These are phyloP conservation scores for Erebia epiphron DNA, from an alignment of 2,888 invertebrate genomes.

Conservation along the genomic window DNA sequence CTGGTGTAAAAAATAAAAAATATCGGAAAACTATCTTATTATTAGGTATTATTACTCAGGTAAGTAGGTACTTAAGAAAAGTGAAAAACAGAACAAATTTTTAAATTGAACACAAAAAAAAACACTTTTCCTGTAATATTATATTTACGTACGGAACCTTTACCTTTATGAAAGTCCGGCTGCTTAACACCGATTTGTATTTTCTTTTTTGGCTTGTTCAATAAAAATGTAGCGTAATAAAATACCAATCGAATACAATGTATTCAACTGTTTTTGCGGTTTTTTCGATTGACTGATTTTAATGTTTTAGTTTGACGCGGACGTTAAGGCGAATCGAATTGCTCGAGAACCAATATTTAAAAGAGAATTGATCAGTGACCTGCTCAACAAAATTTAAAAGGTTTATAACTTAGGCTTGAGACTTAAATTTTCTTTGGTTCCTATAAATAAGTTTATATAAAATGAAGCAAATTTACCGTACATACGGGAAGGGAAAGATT, in stretches of 20 bases:
- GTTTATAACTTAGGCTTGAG: no score
- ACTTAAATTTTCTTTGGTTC: no score
- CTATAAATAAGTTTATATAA: no score
- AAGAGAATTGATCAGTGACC: neutral
- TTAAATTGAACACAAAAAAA: no score
- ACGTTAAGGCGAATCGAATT: slow-evolving; percentile 14
- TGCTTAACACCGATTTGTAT: slow-evolving; percentile 59
- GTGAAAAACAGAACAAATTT: neutral
- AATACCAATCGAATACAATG: slow-evolving; percentile 41
- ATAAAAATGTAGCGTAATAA: slow-evolving; percentile 45
- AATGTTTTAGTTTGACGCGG: slow-evolving; percentile 30
- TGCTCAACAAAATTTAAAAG: no score
- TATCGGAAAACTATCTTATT: no score
- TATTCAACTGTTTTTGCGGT: slow-evolving; percentile 48
- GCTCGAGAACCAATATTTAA: neutral
- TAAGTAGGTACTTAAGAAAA: neutral
- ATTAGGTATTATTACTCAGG: no score
- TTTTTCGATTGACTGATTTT: slow-evolving; percentile 45
- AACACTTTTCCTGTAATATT: neutral
- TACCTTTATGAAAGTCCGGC: neutral
- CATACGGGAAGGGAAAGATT: neutral
- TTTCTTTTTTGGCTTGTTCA: slow-evolving; percentile 40
- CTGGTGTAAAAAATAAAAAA: no score
- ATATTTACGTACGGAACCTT: slow-evolving; percentile 5
- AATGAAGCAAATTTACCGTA: no score